These are phyloP conservation scores for Drosophila repleta DNA, from an alignment of 1,140 invertebrate species.

Conservation along the genomic window DNA sequence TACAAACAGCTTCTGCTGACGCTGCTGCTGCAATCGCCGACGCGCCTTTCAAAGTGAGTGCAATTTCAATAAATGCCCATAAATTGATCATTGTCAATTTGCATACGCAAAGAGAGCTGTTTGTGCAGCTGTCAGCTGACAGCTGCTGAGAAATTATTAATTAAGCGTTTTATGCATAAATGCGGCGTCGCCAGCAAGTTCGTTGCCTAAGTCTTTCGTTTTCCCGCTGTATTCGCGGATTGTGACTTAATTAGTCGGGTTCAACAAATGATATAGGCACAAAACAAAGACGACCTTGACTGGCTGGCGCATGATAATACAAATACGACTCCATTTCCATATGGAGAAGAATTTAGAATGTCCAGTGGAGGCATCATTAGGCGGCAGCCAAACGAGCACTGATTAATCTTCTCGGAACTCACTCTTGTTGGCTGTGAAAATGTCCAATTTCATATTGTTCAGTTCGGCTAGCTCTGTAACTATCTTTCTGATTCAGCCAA, in stretches of 20 bases:
- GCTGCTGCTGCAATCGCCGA: slow-evolving; percentile 46
- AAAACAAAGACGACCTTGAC: slow-evolving; percentile 53
- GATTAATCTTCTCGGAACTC: no score
- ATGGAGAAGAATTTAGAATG: slow-evolving; percentile 16
- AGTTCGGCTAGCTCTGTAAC: not conserved
- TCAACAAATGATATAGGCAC: slow-evolving; percentile 42
- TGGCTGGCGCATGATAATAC: slow-evolving; percentile 15
- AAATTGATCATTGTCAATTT: slow-evolving; percentile 24
- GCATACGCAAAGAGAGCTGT: slow-evolving; percentile 25
- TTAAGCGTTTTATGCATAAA: slow-evolving; percentile 29
- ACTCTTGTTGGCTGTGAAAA: not conserved
- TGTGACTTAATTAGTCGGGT: slow-evolving; percentile 59
- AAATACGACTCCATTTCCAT: slow-evolving; percentile 2
- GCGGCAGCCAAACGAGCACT: not conserved
- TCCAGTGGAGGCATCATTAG: slow-evolving; percentile 7
- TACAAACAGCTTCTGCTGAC: slow-evolving; percentile 15
- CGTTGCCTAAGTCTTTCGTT: slow-evolving; percentile 57
- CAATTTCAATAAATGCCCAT: slow-evolving; percentile 56
- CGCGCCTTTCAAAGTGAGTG: slow-evolving; percentile 66
- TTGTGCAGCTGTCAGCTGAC: slow-evolving; percentile 57
- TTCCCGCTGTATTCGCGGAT: slow-evolving; percentile 25
- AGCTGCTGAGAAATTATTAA: slow-evolving; percentile 45
- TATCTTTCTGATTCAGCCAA: not conserved
- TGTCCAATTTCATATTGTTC: not conserved
- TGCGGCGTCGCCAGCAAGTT: slow-evolving; percentile 53